A percentile compares a stretch with the other conserved stretches of the same genome.
Conservation (phyloP, 2,888 invertebrate genomes). For the Adelognathus sp. region DNA sequence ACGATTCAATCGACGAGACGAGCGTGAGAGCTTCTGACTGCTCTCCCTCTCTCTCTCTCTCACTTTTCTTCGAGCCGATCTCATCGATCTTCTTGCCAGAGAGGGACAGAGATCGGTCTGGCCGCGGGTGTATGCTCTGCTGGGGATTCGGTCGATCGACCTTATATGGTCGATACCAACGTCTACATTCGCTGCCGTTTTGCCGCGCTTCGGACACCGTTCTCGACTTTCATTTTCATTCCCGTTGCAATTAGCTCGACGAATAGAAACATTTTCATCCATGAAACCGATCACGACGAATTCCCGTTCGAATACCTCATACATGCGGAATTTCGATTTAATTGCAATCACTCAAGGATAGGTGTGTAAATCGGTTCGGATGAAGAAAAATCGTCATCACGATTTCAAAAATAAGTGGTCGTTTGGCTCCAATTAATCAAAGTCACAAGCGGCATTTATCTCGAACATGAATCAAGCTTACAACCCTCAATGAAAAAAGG, state of each 20-base stretch:
- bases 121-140: background rate
- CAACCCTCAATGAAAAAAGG: too few relatives aligned
- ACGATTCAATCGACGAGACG: constrained; percentile 47
- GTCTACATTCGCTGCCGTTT: constrained; percentile 8
- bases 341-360: background rate
- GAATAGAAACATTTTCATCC: background rate
- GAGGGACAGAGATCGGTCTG: background rate
- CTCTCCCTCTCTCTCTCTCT: background rate
- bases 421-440: too few relatives aligned
- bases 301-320: background rate
- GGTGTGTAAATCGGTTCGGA: too few relatives aligned
- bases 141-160: constrained; percentile 36
- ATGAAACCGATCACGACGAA: background rate
- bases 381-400: too few relatives aligned
- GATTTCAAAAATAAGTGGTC: too few relatives aligned
- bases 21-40: constrained; percentile 42
- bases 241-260: constrained; percentile 22
- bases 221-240: background rate
- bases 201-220: constrained; percentile 2
- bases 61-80: constrained; percentile 3
- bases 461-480: too few relatives aligned
- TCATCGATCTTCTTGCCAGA: constrained; percentile 34
- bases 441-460: too few relatives aligned
- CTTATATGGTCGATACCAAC: constrained; percentile 42
- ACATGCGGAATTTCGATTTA: background rate